A percentile compares a stretch with the other conserved stretches of the same genome.
Evolutionary conservation across 2,113 vertebrate genomes (phyloP).

Genomic region (Tenrec ecaudatus): DNA sequence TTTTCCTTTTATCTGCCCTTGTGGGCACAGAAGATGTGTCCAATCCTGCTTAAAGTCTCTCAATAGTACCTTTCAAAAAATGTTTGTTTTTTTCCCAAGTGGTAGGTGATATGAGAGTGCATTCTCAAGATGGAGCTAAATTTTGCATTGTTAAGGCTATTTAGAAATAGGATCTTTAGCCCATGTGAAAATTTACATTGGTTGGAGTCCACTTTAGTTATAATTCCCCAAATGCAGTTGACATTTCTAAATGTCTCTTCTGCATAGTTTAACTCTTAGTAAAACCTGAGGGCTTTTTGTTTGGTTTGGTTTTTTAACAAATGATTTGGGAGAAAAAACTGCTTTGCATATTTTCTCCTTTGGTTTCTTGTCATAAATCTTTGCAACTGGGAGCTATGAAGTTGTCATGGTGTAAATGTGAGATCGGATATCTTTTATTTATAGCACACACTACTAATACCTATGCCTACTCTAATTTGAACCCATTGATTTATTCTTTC

Average conservation of each 20-base stretch:
- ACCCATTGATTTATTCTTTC: not conserved
- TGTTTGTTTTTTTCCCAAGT: not conserved
- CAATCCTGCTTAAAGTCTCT: constrained; percentile 17
- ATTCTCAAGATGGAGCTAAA: constrained; percentile 20
- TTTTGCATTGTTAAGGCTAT: constrained; percentile 39
- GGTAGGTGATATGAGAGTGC: constrained; percentile 19
- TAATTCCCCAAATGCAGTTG: constrained; percentile 50
- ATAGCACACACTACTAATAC: rapidly evolving
- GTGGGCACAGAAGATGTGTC: not conserved
- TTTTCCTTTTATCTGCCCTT: not conserved
- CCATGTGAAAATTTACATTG: constrained; percentile 57
- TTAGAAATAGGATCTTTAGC: constrained; percentile 52
- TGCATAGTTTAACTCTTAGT: constrained; percentile 60
- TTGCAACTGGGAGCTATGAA: not conserved
- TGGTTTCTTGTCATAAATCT: not conserved
- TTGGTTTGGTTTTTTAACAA: not conserved
- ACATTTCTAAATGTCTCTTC: constrained; percentile 78
- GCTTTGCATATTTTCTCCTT: not conserved
- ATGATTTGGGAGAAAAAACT: constrained; percentile 26
- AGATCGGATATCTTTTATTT: not conserved
- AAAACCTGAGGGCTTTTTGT: constrained; percentile 31
- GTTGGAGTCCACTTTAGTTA: constrained; percentile 42
- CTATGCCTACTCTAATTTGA: not conserved
- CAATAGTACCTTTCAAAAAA: constrained; percentile 11
- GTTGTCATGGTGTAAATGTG: not conserved